A percentile compares a stretch with the other conserved stretches of the same genome.
Evolutionary conservation across 1,140 invertebrate genomes (phyloP).

Genomic region (Drosophila kohkoa): DNA sequence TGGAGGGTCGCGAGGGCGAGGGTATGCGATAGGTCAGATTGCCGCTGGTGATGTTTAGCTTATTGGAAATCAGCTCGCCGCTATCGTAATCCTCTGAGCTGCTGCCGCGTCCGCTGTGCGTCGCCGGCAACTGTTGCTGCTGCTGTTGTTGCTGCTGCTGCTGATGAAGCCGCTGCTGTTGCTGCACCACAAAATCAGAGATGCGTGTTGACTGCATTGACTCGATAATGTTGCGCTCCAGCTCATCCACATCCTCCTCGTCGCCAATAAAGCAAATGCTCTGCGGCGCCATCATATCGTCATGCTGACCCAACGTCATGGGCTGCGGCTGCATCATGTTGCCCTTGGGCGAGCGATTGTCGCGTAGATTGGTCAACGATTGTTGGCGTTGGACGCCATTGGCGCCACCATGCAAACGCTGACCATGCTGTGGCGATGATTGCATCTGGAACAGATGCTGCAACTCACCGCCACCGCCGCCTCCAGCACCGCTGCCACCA

Average conservation of each 20-base stretch:
- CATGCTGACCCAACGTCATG: slow-evolving; percentile 62
- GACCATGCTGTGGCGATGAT: slow-evolving; percentile 73
- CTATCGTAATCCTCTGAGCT: slow-evolving; percentile 78
- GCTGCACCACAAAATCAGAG: slow-evolving; percentile 73
- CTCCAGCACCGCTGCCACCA: slow-evolving; percentile 67
- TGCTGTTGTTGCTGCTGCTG: slow-evolving; percentile 62
- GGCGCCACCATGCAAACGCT: slow-evolving; percentile 46
- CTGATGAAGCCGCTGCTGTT: slow-evolving; percentile 70
- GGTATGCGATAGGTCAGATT: slow-evolving; percentile 94
- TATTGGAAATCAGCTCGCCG: slow-evolving; percentile 78
- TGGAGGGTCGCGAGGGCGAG: slow-evolving; percentile 90
- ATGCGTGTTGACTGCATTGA: slow-evolving; percentile 80
- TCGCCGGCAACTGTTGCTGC: slow-evolving; percentile 56
- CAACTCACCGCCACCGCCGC: slow-evolving; percentile 69
- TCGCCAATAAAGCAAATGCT: slow-evolving; percentile 96
- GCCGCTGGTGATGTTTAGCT: slow-evolving; percentile 93
- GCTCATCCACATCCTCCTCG: slow-evolving; percentile 84
- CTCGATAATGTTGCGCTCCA: slow-evolving; percentile 83
- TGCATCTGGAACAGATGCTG: slow-evolving; percentile 84
- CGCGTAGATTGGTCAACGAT: slow-evolving; percentile 76
- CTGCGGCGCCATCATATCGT: slow-evolving; percentile 89
- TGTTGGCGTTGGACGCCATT: slow-evolving; percentile 82
- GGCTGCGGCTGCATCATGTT: slow-evolving; percentile 87
- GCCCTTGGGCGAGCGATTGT: slow-evolving; percentile 76
- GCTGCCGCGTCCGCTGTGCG: slow-evolving; percentile 70